These are phyloP conservation scores for Epiblema foenella DNA, from an alignment of 2,888 invertebrate species.

Conservation along the genomic window DNA sequence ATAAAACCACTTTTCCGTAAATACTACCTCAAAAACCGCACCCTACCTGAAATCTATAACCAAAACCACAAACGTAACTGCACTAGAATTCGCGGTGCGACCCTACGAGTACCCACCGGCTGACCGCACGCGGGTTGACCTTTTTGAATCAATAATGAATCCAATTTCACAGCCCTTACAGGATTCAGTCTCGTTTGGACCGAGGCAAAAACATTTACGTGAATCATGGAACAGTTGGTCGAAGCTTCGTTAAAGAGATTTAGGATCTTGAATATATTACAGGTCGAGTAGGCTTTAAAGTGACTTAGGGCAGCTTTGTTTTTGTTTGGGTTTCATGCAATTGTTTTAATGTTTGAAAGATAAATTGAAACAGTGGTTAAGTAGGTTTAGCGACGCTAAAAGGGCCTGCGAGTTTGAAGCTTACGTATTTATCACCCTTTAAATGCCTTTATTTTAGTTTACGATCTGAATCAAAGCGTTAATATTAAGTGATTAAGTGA, in stretches of 20 bases:
- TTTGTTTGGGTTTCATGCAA: slow-evolving; percentile 28
- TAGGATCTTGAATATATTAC: slow-evolving; percentile 54
- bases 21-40: slow-evolving; percentile 11
- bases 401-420: background rate
- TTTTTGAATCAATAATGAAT: slow-evolving; percentile 77
- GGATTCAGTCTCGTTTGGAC: slow-evolving; percentile 58
- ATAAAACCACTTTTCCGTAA: background rate
- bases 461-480: background rate
- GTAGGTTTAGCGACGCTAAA: background rate
- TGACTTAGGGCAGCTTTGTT: slow-evolving; percentile 36
- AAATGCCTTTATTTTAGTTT: too few relatives aligned
- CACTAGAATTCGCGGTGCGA: slow-evolving; percentile 18
- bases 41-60: slow-evolving; percentile 16
- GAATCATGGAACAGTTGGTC: slow-evolving; percentile 58
- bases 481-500: background rate
- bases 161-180: slow-evolving; percentile 66
- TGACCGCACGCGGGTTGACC: slow-evolving; percentile 59
- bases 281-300: slow-evolving; percentile 47
- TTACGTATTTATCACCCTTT: background rate
- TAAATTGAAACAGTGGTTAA: slow-evolving; percentile 14
- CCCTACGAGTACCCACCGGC: slow-evolving; percentile 20
- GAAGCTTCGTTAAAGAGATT: slow-evolving; percentile 58
- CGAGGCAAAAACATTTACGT: slow-evolving; percentile 65
- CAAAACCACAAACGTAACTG: slow-evolving; percentile 28
- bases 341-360: background rate